Evolutionary conservation across 2,888 invertebrate genomes (phyloP), one percentile per base, ranked within the genome.

Genomic region (Caenorhabditis parvicauda): DNA sequence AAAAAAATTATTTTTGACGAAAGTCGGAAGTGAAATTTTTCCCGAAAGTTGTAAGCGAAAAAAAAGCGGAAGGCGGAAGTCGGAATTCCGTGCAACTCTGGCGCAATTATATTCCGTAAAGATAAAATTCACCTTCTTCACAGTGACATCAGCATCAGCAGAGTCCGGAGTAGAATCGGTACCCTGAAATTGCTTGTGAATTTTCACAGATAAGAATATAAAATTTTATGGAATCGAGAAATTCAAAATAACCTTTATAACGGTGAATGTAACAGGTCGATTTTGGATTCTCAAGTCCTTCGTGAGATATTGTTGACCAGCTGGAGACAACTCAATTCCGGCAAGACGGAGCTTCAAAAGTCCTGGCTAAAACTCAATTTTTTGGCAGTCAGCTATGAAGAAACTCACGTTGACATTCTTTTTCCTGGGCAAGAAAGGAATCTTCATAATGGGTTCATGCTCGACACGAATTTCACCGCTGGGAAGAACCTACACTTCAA

Each of bases 261-360:
- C 76, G 5, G 72, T 72, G 54, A 79, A 79, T 6, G 70, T 67
- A 27, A 79, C 70, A 12, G 73, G 70, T 29, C 75, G 72, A 50
- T 74, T 74, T 42, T 63, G 62, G 24, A 79, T 59, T 29, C 73
- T 53, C 57, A 77, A 56, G 54, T 76, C 74, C 48, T 75, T 78
- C 4, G 72, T 50, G 48, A 79, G 59, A 56, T 74, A 79, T 22
- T 70, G 67, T 28, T 71, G 63, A 4, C 79, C 79, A 3, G 75
- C 75, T 44, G 75, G 66, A 6, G 78, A 80, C 27, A 79, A 63
- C 39, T 80, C 75, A 37, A 79, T 58, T 37, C 77, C 79, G 25
- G 79, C 79, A 41, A 79, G 65, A 24, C 74, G 70, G 3, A 79
- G 53, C 32, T 70, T 75, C 45, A 79, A 60, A 42, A 79, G 69